These are phyloP conservation scores for Lasioglossum pauxillum DNA, from an alignment of 2,888 invertebrate genomes.

Conservation along the genomic window DNA sequence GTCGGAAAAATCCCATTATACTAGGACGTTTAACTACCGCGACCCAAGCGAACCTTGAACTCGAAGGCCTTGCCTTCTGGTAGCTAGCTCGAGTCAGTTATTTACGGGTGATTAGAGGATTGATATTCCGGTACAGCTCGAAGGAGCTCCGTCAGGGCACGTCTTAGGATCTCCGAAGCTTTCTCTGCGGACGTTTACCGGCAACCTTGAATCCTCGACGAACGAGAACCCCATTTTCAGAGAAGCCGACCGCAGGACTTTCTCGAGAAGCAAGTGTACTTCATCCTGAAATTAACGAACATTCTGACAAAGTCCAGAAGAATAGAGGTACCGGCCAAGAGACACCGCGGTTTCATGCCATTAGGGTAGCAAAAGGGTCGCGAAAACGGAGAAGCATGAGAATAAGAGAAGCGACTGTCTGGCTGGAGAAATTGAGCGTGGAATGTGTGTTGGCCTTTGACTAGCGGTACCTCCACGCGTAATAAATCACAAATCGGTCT, in stretches of 20 bases:
- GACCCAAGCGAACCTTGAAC: neutral
- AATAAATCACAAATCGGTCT: slow-evolving; percentile 25
- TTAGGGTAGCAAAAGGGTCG: neutral
- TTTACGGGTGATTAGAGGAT: neutral
- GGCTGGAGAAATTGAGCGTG: slow-evolving; percentile 14
- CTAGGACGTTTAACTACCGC: neutral
- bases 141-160: neutral
- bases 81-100: neutral
- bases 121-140: neutral
- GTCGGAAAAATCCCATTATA: neutral
- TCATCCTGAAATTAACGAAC: neutral
- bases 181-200: neutral
- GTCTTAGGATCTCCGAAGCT: neutral
- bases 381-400: slow-evolving; percentile 5
- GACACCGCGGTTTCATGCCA: slow-evolving; percentile 8
- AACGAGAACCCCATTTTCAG: neutral
- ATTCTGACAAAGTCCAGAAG: neutral
- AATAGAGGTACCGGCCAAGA: too few species aligned
- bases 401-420: neutral
- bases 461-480: neutral
- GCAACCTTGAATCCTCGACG: neutral
- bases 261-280: neutral
- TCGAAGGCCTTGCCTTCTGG: neutral
- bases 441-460: slow-evolving; percentile 13
- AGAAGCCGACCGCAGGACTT: neutral